A percentile compares a stretch with the other conserved stretches of the same genome.
Evolutionary conservation across 2,888 invertebrate genomes (phyloP).

Genomic region (Chirona hameri): DNA sequence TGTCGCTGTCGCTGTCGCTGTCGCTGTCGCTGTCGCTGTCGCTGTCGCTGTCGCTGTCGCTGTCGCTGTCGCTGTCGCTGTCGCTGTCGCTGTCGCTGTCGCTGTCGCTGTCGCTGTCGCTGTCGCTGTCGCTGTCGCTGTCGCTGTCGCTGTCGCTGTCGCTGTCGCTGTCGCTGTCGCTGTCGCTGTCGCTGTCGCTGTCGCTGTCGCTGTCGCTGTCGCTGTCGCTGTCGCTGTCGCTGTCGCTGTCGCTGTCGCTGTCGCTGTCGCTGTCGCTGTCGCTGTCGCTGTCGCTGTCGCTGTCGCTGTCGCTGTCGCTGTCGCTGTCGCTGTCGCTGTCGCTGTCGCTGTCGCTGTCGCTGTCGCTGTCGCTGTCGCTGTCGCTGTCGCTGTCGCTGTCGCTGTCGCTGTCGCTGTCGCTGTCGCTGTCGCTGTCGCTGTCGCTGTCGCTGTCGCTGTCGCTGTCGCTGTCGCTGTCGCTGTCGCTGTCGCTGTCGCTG

Average conservation of each 20-base stretch:
- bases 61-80: neutral
- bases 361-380: neutral
- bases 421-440: neutral
- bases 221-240: neutral
- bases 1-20: neutral
- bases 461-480: neutral
- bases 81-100: neutral
- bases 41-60: neutral
- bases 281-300: neutral
- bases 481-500: neutral
- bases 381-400: neutral
- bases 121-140: neutral
- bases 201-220: neutral
- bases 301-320: neutral
- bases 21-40: neutral
- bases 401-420: neutral
- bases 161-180: neutral
- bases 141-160: neutral
- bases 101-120: neutral
- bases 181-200: neutral
- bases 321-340: neutral
- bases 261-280: neutral
- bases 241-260: neutral
- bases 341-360: neutral
- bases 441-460: neutral